Conservation (phyloP, 2,113 vertebrate genomes). For the Erythrolamprus reginae region DNA sequence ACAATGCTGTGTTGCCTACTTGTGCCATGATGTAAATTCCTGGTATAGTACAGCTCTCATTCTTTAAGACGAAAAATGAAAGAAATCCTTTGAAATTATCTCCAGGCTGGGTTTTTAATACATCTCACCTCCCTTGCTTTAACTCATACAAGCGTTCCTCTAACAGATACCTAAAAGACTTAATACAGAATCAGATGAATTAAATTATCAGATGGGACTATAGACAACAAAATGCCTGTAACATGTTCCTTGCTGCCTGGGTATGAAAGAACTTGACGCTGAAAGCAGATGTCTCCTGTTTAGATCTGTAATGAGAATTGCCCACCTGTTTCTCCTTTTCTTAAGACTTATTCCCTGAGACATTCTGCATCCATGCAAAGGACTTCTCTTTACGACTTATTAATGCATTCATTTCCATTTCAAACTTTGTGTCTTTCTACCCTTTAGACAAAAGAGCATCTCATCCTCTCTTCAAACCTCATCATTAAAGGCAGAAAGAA, state of each 20-base stretch:
- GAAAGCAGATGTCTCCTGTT: background rate
- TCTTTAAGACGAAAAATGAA: background rate
- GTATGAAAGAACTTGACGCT: background rate
- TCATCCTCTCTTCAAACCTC: slow-evolving; percentile 25
- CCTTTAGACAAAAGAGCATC: background rate
- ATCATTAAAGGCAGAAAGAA: slow-evolving; percentile 8
- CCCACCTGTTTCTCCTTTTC: background rate
- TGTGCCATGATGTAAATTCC: background rate
- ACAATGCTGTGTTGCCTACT: background rate
- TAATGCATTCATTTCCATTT: slow-evolving; percentile 37
- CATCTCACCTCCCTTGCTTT: background rate
- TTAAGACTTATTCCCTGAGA: background rate
- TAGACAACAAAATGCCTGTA: background rate
- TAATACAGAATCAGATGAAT: background rate
- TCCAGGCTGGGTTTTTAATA: background rate
- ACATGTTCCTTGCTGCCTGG: background rate
- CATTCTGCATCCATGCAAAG: background rate
- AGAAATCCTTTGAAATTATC: background rate
- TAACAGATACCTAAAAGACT: background rate
- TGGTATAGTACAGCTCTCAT: background rate
- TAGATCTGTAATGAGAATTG: slow-evolving; percentile 16
- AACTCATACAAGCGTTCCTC: background rate
- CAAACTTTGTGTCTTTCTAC: slow-evolving; percentile 17
- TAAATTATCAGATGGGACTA: background rate
- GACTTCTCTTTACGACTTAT: background rate